A percentile compares a stretch with the other conserved stretches of the same genome.
Conservation (phyloP, 2,888 invertebrate species). For the Lepidochrysops patricia region DNA sequence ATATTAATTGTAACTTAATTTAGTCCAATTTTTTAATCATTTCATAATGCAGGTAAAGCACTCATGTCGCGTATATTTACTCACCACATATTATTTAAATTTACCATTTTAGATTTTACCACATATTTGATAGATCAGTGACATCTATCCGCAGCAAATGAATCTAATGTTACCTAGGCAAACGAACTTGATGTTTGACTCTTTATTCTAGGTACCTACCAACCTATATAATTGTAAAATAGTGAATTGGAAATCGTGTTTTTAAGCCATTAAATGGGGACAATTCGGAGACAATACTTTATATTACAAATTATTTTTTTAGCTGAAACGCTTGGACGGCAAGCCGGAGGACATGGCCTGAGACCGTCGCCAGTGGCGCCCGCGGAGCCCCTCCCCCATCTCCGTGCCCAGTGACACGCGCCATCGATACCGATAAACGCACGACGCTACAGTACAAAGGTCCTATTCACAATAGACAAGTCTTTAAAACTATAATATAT, state of each 20-base stretch:
- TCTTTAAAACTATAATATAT: not conserved
- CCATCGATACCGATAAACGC: slow-evolving; percentile 5
- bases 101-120: no score
- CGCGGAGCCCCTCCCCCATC: slow-evolving; percentile 23
- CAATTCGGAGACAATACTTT: not conserved
- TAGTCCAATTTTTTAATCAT: not conserved
- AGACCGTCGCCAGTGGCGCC: slow-evolving; percentile 27
- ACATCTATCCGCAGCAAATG: no score
- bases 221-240: no score
- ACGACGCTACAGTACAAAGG: not conserved
- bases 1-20: slow-evolving; percentile 20
- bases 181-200: no score
- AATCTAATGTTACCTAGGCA: no score
- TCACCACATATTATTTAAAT: no score
- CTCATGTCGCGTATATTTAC: no score
- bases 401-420: slow-evolving; percentile 29
- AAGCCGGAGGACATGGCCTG: slow-evolving; percentile 65
- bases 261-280: not conserved
- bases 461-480: not conserved
- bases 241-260: no score
- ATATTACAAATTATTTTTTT: slow-evolving; percentile 25
- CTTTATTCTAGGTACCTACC: no score
- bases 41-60: not conserved
- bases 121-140: no score
- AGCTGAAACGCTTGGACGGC: slow-evolving; percentile 65